These are phyloP conservation scores for Aradus depressus DNA, from an alignment of 2,888 invertebrate genomes.

Conservation along the genomic window DNA sequence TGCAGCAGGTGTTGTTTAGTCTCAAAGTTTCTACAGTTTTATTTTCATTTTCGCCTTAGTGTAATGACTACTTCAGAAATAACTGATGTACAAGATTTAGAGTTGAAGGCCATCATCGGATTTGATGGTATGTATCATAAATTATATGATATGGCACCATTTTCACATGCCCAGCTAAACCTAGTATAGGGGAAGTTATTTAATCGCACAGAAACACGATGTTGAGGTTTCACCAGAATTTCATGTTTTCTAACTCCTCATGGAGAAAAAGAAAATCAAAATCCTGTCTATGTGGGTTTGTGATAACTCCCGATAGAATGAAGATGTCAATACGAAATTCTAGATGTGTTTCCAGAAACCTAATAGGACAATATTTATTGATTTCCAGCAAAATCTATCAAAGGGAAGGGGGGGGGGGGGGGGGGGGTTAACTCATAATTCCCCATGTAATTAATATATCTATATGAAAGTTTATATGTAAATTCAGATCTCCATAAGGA, in stretches of 20 bases:
- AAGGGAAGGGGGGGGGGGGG: not conserved
- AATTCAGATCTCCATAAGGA: too few species aligned
- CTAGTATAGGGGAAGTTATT: too few species aligned
- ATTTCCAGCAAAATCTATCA: not conserved
- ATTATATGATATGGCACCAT: not conserved
- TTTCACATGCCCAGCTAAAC: too few species aligned
- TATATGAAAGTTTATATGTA: too few species aligned
- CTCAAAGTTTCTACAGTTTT: not conserved
- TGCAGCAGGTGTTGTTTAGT: not conserved
- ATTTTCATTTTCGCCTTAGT: not conserved
- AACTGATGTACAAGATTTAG: slow-evolving; percentile 44
- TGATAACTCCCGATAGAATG: too few species aligned
- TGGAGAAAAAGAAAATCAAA: not conserved
- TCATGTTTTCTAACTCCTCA: not conserved
- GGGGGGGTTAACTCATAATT: not conserved
- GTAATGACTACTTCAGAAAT: slow-evolving; percentile 10
- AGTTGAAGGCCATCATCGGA: slow-evolving; percentile 60
- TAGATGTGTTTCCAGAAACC: too few species aligned
- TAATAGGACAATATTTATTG: too few species aligned
- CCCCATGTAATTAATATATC: too few species aligned
- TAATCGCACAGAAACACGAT: too few species aligned
- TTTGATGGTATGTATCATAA: slow-evolving; percentile 55
- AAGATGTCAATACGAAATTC: too few species aligned
- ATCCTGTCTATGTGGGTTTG: not conserved
- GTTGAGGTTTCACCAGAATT: not conserved